phyloP scores from a whole-genome alignment of 1,140 invertebrate species.

The Ephestia elutella region DNA sequence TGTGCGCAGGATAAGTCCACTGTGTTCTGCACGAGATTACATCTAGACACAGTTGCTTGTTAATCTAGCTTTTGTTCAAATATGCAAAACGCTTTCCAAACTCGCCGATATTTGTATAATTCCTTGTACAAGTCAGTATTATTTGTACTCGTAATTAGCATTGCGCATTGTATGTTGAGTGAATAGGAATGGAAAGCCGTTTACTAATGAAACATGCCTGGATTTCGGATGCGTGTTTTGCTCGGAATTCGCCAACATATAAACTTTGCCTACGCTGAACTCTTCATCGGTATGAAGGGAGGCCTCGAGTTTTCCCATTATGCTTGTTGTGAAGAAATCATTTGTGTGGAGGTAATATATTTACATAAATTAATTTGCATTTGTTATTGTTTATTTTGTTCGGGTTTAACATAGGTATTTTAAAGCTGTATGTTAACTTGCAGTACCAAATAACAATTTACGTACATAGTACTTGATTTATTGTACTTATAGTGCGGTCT shows the following conservation, averaged over 20 bases:
- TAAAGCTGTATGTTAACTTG: too few relatives aligned
- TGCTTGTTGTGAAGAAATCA: not conserved
- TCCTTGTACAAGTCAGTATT: conserved; percentile 19
- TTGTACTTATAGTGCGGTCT: not conserved
- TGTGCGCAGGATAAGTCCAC: not conserved
- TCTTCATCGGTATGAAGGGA: conserved; percentile 1
- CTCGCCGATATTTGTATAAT: conserved; percentile 18
- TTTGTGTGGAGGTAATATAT: not conserved
- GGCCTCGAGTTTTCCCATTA: conserved; percentile 1
- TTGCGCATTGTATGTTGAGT: conserved; percentile 35
- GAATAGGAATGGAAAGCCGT: conserved; percentile 33
- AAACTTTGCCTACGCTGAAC: conserved; percentile 1
- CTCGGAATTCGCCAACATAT: not conserved
- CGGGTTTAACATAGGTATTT: not conserved
- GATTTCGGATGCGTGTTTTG: not conserved
- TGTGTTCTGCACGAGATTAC: not conserved
- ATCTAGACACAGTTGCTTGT: not conserved
- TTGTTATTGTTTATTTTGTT: conserved; percentile 5
- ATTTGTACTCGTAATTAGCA: conserved; percentile 44
- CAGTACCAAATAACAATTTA: too few relatives aligned
- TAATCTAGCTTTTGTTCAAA: conserved; percentile 10
- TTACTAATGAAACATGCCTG: conserved; percentile 14
- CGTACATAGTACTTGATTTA: too few relatives aligned
- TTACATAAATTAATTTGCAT: conserved; percentile 1
- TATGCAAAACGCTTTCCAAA: conserved; percentile 11